Base-by-base conservation (phyloP, 1,140 invertebrate species). In the Drosophila ironensis region DNA sequence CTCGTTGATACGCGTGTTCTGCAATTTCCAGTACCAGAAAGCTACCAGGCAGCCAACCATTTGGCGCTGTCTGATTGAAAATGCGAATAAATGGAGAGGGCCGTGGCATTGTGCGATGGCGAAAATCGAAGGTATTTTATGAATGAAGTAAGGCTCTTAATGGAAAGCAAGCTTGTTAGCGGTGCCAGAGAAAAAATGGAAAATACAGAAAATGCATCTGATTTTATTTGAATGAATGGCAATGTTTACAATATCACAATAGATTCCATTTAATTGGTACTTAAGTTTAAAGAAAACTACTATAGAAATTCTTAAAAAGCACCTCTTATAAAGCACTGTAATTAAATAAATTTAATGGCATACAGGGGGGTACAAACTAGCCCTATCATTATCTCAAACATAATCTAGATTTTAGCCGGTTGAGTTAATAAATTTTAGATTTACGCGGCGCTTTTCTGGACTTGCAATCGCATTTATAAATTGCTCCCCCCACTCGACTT, bases 1-100 rank as follows among this genome's bases (percentile, higher is more conserved):
- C 46, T 70, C 78, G 69, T 42, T 72, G 77, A 82, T 82, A 84
- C 63, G 78, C 73, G 73, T 57, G 53, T 63, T 69, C 67, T 45
- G 57, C 53, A 71, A 59, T 56, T 63, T 40, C 12, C 52, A 33
- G n/a, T n/a, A n/a, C n/a, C n/a, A n/a, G n/a, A n/a, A n/a, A n/a
- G n/a, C n/a, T n/a, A n/a, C n/a, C n/a, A n/a, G n/a, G n/a, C 30
- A 20, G 17, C 27, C 22, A n/a, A 17, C 14, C 12, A n/a, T n/a
- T 3, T 14, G 47, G 27, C 0, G 8, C 59, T 4, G 22, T 3
- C 59, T 61, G 59, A 63, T 63, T 61, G 57, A 54, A 60, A 56
- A 27, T n/a, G n/a, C 9, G 28, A 3, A 16, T 19, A n/a, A 3
- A 4, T 0, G 1, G 14, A 4, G 11, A 7, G 22, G 17, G 12